Base-by-base conservation (phyloP, 2,113 vertebrate species). In the Cochlearius cochlearius region DNA sequence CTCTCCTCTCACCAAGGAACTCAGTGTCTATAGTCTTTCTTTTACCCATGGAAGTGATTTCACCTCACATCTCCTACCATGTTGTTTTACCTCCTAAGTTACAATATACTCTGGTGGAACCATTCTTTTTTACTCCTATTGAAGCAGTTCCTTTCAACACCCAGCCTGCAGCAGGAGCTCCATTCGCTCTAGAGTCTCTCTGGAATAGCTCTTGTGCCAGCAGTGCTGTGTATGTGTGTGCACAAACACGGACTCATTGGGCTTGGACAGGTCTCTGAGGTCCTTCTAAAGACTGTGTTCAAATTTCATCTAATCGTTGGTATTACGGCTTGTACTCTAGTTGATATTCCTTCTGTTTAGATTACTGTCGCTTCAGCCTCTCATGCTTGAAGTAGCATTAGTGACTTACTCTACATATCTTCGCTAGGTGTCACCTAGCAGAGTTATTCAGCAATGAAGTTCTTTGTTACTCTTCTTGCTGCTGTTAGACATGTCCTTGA, bases 151-250 rank as follows among this genome's bases (percentile, higher is more conserved):
- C 4, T 41, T 52, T 36, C 56, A n/a, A n/a, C 7, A 16, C 7
- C 16, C 47, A 58, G 21, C 11, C 27, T 49, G 36, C 20, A 38
- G 39, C 22, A 55, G 11, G 9, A 27, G 10, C 4, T 52, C 25
- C 21, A 8, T 36, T 30, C 55, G 10, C 43, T 59, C 18, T 56
- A 12, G 6, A 64, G 3, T 9, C 9, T 6, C 34, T 62, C 36
- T 34, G 38, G 21, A 52, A 30, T 8, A 77, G 20, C 5, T 45
- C 3, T 59, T 71, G 45, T 32, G 30, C 9, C 12, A 43, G 26
- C 30, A 92, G 2, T n/a, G 38, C 8, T 72, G 23, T 18, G 7
- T 14, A 5, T 15, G 13, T 0, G 2, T 39, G 7, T 16, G 9
- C 22, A 59, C 5, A 30, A 66, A 25, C 8, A 36, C 23, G 23